phyloP scores from a whole-genome alignment of 2,113 vertebrate genomes.

The Cryptotis parvus region DNA sequence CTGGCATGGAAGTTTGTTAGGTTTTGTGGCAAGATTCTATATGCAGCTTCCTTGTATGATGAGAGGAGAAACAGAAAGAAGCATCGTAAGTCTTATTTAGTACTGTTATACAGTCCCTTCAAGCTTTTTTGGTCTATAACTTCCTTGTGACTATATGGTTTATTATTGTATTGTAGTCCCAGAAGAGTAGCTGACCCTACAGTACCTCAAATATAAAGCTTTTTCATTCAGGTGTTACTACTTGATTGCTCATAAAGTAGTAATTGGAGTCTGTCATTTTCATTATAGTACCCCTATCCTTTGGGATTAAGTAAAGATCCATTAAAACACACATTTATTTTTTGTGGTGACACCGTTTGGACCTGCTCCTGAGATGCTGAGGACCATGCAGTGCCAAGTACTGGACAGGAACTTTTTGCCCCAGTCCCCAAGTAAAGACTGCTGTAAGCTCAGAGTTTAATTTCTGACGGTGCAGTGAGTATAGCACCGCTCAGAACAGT shows the following conservation, averaged over 20 bases:
- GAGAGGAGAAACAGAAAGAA: neutral
- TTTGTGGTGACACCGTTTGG: too few relatives aligned
- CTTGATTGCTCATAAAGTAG: too few relatives aligned
- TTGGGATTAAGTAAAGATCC: too few relatives aligned
- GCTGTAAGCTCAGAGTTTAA: too few relatives aligned
- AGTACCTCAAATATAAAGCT: conserved; percentile 4
- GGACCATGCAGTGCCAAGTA: too few relatives aligned
- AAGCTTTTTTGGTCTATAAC: conserved; percentile 30
- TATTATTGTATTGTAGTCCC: neutral
- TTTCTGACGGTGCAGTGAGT: neutral
- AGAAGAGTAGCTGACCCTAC: neutral
- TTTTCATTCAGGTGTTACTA: neutral
- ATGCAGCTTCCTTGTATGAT: neutral
- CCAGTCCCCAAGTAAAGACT: too few relatives aligned
- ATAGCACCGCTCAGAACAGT: neutral
- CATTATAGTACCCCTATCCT: too few relatives aligned
- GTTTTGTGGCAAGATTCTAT: neutral
- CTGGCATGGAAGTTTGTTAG: neutral
- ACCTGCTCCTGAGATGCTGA: too few relatives aligned
- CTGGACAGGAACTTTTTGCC: too few relatives aligned
- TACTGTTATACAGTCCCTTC: neutral
- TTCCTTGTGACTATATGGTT: conserved; percentile 28
- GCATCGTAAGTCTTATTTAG: neutral
- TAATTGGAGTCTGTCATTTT: too few relatives aligned
- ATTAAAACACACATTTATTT: too few relatives aligned